Base-by-base conservation (phyloP, 92 coral and sea anemone species). In the Zoanthus solanderi region DNA sequence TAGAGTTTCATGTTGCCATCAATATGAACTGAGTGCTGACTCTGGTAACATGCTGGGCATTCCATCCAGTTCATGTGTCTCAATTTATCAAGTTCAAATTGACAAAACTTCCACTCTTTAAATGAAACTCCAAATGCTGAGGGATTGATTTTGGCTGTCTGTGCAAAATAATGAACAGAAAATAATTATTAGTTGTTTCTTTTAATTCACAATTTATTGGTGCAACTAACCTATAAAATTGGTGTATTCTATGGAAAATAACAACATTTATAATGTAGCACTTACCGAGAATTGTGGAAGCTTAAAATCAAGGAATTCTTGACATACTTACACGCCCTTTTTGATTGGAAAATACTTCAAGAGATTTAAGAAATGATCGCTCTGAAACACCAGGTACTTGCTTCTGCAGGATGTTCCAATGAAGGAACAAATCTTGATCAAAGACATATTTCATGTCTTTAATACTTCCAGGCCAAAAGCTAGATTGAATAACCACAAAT, bases 1-100 rank as follows among this genome's bases (percentile, higher is more conserved):
- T 87, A 92, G 14, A 92, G 83, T 66, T 92, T 92, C 95, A 92
- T 92, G 72, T 93, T 93, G 31, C 92, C 95, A 90, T 92, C 95
- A 9, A 93, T 83, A 82, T 93, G 96, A 28, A 85, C 94, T 47
- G 96, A 93, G 76, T 93, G 92, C 58, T 91, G 96, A 8, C 17
- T 15, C 7, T 78, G 84, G 45, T 31, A 9, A 63, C 96, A 93
- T 6, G 85, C 77, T 77, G 96, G 96, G 82, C 96, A 93, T 54
- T 79, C 89, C 94, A 93, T 93, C 90, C 88, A 93, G 84, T 93
- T 63, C 17, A 78, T 88, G n/a, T 66, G 14, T 66, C 86, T 34
- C 82, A 88, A 17, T 56, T 58, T 80, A 54, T 93, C 87, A 5
- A 93, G 83, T 77, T 93, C 96, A 88, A 60, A 88, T 28, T 91